These are phyloP conservation scores for Eulemur rubriventer DNA, from an alignment of 2,797 vertebrate genomes.

Conservation along the genomic window DNA sequence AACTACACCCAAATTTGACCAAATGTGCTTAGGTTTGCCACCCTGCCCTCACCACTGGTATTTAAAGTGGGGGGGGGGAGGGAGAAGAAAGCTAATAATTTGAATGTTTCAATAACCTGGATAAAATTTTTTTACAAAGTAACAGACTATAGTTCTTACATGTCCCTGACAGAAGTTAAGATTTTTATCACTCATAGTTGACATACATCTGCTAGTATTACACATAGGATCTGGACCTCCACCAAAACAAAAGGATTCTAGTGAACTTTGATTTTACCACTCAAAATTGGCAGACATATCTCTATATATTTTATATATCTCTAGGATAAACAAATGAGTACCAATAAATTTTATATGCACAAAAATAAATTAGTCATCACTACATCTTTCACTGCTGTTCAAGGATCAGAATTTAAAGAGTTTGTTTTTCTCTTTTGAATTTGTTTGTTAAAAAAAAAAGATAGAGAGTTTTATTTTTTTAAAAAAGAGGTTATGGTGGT, in stretches of 20 bases:
- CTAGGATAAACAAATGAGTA: not conserved
- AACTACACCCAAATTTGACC: not conserved
- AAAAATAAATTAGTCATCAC: not conserved
- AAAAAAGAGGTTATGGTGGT: not conserved
- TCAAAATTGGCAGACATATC: not conserved
- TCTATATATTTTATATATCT: not conserved
- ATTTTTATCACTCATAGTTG: not conserved
- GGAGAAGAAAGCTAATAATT: not conserved
- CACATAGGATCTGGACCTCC: not conserved
- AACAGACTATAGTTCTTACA: not conserved
- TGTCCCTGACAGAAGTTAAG: not conserved
- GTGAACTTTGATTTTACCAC: not conserved
- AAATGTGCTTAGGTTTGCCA: not conserved
- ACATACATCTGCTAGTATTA: not conserved
- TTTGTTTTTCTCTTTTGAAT: not conserved
- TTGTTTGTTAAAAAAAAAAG: not conserved
- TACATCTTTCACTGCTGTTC: not conserved
- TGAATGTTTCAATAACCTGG: not conserved
- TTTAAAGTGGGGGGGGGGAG: not conserved
- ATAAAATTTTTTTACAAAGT: not conserved
- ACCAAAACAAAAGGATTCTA: not conserved
- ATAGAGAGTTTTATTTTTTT: not conserved
- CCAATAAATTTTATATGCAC: not conserved
- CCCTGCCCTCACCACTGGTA: not conserved
- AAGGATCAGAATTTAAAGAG: not conserved